These are phyloP conservation scores for Pseudolaguvia tuberculata DNA, from an alignment of 2,113 vertebrate genomes.

Conservation along the genomic window DNA sequence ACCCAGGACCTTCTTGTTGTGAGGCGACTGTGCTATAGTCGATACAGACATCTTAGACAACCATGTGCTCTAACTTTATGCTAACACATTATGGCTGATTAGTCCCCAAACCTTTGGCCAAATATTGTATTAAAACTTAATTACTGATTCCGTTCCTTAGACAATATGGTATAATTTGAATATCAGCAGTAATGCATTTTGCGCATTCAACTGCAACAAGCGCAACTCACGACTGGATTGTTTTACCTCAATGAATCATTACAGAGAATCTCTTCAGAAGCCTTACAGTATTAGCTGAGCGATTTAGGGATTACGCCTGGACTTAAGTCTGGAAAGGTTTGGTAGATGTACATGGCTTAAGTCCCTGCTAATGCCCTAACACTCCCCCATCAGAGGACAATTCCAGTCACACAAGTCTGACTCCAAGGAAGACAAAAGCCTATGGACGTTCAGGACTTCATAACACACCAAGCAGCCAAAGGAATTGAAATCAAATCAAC, in stretches of 20 bases:
- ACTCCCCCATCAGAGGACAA: slow-evolving; percentile 5
- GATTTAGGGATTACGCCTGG: slow-evolving; percentile 9
- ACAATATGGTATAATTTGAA: background rate
- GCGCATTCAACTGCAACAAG: too few relatives aligned
- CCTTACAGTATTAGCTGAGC: background rate
- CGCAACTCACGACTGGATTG: background rate
- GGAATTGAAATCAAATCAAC: slow-evolving; percentile 29
- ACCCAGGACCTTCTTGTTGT: too few relatives aligned
- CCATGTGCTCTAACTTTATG: too few relatives aligned
- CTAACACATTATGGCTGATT: too few relatives aligned
- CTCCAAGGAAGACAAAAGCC: slow-evolving; percentile 14
- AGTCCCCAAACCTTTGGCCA: too few relatives aligned
- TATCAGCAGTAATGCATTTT: background rate
- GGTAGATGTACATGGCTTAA: background rate
- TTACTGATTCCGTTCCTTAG: background rate
- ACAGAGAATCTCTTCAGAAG: background rate
- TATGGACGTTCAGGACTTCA: slow-evolving; percentile 13
- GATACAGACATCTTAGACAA: too few relatives aligned
- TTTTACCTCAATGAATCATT: background rate
- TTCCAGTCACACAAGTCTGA: slow-evolving; percentile 22
- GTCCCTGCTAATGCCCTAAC: background rate
- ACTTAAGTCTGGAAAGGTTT: background rate
- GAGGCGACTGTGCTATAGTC: too few relatives aligned
- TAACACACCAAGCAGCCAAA: slow-evolving; percentile 32
- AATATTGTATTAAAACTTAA: background rate